Base-by-base conservation (phyloP, 2,888 invertebrate genomes). In the Drosophila nr. perissopoda region DNA sequence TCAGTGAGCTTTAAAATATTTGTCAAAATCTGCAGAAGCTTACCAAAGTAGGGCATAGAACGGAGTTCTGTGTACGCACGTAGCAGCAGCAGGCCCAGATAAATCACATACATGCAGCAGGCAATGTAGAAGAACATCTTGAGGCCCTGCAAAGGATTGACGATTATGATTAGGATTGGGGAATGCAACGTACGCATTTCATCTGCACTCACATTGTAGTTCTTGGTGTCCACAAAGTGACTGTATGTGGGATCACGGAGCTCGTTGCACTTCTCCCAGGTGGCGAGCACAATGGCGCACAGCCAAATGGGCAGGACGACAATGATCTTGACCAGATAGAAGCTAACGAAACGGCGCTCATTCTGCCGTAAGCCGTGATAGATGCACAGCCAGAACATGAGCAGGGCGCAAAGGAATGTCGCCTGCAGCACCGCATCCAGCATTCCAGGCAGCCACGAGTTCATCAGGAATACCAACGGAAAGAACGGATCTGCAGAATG, bases 31-130 rank as follows among this genome's bases (percentile, higher is more conserved):
- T 10, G 1, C 11, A 18, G 8, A 27, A 67, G 93, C 95, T 96
- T 94, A 99, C 99, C 99, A 94, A 99, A 99, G 94, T 97, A 99
- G 74, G 99, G 99, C 99, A 99, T 99, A 45, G 97, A 97, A 89
- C 98, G 95, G 60, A 99, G 94, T 93, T 99, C 99, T 75, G 97
- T 98, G 93, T 98, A 99, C 29, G 99, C 98, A 91, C 96, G 95
- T 69, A 99, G 93, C 82, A 99, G 95, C 76, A 99, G 94, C 87
- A 97, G 95, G 31, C 96, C 92, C 86, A 99, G 94, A 94, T 98
- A 99, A 51, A 97, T 94, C 82, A 98, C 94, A 93, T 99, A 99
- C 83, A 98, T 93, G 59, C 96, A 95, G 73, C 97, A 96, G 83
- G 97, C 96, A 59, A 96, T 95, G 93, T 97, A 97, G 94, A 99